These are phyloP conservation scores for Syngnathus typhle DNA, from an alignment of 2,113 vertebrate genomes.

Conservation along the genomic window DNA sequence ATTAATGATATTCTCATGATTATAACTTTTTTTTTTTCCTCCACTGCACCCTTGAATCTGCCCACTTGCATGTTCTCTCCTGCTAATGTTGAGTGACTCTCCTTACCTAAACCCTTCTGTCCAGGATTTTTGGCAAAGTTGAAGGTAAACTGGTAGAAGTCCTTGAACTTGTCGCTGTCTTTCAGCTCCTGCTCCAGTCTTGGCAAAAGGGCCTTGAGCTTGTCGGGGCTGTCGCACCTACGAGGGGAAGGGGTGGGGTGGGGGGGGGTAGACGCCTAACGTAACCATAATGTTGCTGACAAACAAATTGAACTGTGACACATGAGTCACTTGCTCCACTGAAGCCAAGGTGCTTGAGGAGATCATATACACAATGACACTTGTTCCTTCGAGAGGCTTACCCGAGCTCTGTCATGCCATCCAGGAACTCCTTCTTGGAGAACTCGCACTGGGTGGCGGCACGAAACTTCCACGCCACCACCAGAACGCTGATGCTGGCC, in stretches of 20 bases:
- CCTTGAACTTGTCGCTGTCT: slow-evolving; percentile 87
- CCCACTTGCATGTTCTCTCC: too few species aligned
- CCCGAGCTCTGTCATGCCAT: slow-evolving; percentile 94
- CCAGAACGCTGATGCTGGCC: slow-evolving; percentile 86
- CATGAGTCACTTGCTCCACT: neutral
- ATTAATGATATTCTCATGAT: too few species aligned
- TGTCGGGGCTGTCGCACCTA: slow-evolving; percentile 90
- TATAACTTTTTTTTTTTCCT: too few species aligned
- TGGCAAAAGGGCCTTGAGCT: slow-evolving; percentile 83
- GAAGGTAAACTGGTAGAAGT: slow-evolving; percentile 97
- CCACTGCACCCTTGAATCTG: too few species aligned
- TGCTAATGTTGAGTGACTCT: neutral
- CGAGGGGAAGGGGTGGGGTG: too few species aligned
- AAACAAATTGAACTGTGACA: neutral
- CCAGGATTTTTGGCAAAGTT: slow-evolving; percentile 94
- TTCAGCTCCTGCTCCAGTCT: slow-evolving; percentile 91
- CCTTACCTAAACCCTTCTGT: slow-evolving; percentile 91
- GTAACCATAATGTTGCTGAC: neutral
- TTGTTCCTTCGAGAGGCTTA: slow-evolving; percentile 61
- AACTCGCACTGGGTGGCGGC: slow-evolving; percentile 96
- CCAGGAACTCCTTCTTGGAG: slow-evolving; percentile 91
- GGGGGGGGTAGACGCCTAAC: slow-evolving; percentile 14
- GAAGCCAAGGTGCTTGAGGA: too few species aligned
- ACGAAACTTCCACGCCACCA: slow-evolving; percentile 93
- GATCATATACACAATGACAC: slow-evolving; percentile 43